Percentiles rank a stretch among this genome's conserved stretches.
phyloP scores from a whole-genome alignment of 2,113 vertebrate species.

The Patagioenas fasciata region DNA sequence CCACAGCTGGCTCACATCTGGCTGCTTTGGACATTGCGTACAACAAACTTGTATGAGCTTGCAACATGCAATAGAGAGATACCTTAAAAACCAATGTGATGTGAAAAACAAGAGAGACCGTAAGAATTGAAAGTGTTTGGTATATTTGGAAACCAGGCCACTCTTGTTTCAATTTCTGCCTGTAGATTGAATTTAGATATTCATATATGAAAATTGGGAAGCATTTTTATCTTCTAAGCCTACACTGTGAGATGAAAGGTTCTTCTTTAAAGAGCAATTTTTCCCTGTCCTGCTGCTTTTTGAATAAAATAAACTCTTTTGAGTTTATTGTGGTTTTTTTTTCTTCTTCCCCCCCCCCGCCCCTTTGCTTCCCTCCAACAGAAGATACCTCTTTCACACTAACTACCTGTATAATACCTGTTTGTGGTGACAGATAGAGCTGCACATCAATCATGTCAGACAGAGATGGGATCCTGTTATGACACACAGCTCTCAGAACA shows the following conservation, averaged over 20 bases:
- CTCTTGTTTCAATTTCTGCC: slow-evolving; percentile 50
- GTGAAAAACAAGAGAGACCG: background rate
- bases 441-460: background rate
- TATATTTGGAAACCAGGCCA: background rate
- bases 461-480: background rate
- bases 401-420: background rate
- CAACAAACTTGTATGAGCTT: background rate
- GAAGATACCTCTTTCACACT: background rate
- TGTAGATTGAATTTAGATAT: slow-evolving; percentile 62
- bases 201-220: slow-evolving; percentile 49
- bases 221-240: slow-evolving; percentile 46
- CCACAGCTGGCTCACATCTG: background rate
- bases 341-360: background rate
- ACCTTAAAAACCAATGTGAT: background rate
- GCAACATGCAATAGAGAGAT: background rate
- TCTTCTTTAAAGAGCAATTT: slow-evolving; percentile 30
- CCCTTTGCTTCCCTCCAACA: background rate
- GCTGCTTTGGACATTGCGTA: background rate
- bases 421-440: background rate
- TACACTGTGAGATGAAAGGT: slow-evolving; percentile 51
- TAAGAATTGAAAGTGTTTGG: background rate
- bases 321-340: background rate
- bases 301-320: background rate
- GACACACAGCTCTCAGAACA: background rate
- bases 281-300: slow-evolving; percentile 28